These are phyloP conservation scores for Entomyzon cyanotis DNA, from an alignment of 2,113 vertebrate species.

Conservation along the genomic window DNA sequence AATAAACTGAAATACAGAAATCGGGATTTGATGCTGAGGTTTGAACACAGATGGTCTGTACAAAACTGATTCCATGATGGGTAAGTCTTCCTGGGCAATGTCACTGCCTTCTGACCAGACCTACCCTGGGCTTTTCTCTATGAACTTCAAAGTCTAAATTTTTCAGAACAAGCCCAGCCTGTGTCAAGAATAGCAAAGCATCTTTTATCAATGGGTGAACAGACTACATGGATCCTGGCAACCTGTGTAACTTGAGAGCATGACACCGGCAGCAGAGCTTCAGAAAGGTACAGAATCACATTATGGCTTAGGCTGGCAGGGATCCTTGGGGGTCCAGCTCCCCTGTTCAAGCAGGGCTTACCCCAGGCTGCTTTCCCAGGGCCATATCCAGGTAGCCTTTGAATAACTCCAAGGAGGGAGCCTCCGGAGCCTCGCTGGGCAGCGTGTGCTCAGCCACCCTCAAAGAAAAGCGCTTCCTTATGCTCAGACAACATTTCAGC, in stretches of 20 bases:
- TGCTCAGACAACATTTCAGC: rapidly evolving
- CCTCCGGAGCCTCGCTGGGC: background rate
- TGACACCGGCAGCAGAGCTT: background rate
- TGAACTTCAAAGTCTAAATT: background rate
- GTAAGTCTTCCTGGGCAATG: rapidly evolving
- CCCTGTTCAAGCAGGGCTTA: background rate
- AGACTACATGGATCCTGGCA: rapidly evolving
- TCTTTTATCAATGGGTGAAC: rapidly evolving
- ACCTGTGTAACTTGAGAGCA: rapidly evolving
- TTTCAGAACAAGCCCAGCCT: background rate
- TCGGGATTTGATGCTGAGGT: rapidly evolving
- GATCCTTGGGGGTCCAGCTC: no score
- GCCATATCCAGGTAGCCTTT: background rate
- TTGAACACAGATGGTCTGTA: background rate
- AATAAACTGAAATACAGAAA: background rate
- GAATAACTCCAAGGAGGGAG: no score
- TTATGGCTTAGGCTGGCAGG: no score
- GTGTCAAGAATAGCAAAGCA: rapidly evolving
- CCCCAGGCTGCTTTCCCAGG: background rate
- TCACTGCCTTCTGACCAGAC: background rate
- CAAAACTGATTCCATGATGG: rapidly evolving
- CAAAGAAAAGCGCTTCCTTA: background rate
- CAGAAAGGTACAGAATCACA: background rate
- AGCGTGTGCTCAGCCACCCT: background rate
- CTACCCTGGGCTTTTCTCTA: rapidly evolving